These are phyloP conservation scores for Passer domesticus DNA, from an alignment of 2,113 vertebrate species.

Conservation along the genomic window DNA sequence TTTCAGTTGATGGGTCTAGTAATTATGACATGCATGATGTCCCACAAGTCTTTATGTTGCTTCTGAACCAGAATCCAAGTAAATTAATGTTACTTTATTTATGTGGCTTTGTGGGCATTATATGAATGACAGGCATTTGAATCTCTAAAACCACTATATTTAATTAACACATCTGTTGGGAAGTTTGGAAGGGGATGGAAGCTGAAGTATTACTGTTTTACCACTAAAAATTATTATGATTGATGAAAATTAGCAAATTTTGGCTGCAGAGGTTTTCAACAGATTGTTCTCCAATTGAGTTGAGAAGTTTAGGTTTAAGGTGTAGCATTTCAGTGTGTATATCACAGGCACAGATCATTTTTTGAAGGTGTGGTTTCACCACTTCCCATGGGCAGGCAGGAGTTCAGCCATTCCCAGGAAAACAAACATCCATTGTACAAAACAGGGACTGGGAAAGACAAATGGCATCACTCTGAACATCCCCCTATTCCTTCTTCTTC, in stretches of 20 bases:
- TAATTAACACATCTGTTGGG: neutral
- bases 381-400: no score
- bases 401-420: neutral
- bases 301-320: neutral
- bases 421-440: fast-evolving
- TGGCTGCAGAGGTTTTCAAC: neutral
- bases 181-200: neutral
- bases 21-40: neutral
- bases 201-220: neutral
- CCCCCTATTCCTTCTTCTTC: neutral
- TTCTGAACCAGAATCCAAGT: neutral
- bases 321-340: neutral
- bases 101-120: neutral
- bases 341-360: neutral
- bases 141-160: neutral
- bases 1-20: neutral
- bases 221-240: neutral
- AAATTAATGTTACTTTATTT: neutral
- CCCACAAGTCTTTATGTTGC: neutral
- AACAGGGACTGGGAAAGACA: neutral
- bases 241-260: neutral
- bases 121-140: neutral
- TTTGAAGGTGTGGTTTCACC: neutral
- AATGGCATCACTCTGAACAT: neutral
- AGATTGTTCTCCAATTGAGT: neutral